Conservation (phyloP, 2,888 invertebrate genomes). For the Euzophera pinguis region DNA sequence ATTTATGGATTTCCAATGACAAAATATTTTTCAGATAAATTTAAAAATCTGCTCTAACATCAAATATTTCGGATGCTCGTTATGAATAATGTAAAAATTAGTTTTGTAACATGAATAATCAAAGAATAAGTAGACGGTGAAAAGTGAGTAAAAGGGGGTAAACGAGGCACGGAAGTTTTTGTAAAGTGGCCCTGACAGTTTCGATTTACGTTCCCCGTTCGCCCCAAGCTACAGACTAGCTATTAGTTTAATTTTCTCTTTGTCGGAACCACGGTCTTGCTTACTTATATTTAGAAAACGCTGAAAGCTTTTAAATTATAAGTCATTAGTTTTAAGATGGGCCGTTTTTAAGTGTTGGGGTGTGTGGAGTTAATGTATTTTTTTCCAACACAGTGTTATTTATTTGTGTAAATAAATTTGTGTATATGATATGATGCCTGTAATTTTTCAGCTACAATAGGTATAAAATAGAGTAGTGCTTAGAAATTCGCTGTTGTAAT, state of each 20-base stretch:
- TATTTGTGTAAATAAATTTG: no score
- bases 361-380: background rate
- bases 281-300: constrained; percentile 8
- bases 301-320: background rate
- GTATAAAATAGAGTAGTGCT: no score
- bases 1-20: no score
- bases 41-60: no score
- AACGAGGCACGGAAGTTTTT: constrained; percentile 38
- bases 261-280: constrained; percentile 1
- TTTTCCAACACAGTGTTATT: background rate
- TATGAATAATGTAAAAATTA: background rate
- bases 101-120: constrained; percentile 38
- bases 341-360: background rate
- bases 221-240: constrained; percentile 23
- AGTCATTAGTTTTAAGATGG: background rate
- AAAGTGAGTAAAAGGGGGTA: constrained; percentile 33
- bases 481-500: no score
- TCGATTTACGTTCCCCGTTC: constrained; percentile 40
- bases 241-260: constrained; percentile 25
- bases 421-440: no score
- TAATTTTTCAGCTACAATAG: no score
- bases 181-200: constrained; percentile 45
- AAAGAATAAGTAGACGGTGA: constrained; percentile 45
- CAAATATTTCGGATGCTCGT: no score
- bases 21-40: no score